phyloP scores from a whole-genome alignment of 1,140 invertebrate species.

The Acromyrmex echinatior region DNA sequence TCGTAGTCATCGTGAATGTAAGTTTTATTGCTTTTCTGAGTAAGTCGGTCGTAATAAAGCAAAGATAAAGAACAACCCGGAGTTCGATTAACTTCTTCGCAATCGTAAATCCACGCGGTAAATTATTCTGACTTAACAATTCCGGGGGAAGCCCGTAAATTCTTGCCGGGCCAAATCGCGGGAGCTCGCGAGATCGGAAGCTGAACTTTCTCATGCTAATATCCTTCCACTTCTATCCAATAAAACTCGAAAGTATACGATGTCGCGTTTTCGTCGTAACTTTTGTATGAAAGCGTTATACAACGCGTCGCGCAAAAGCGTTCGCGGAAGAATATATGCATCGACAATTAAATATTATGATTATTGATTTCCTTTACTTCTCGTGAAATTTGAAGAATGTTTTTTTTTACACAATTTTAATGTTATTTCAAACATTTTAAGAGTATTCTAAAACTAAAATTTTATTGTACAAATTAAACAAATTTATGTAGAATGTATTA shows the following conservation, averaged over 20 bases:
- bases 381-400: neutral
- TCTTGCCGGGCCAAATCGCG: slow-evolving; percentile 37
- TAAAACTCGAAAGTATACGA: slow-evolving; percentile 58
- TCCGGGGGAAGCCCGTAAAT: slow-evolving; percentile 50
- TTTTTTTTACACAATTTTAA: too few species aligned
- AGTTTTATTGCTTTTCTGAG: slow-evolving; percentile 27
- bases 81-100: slow-evolving; percentile 62
- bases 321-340: neutral
- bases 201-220: slow-evolving; percentile 59
- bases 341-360: neutral
- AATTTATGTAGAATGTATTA: too few species aligned
- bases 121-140: slow-evolving; percentile 61
- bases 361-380: neutral
- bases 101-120: slow-evolving; percentile 61
- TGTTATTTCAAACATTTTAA: too few species aligned
- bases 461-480: too few species aligned
- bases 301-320: neutral
- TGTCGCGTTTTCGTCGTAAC: slow-evolving; percentile 1
- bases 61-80: slow-evolving; percentile 53
- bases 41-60: slow-evolving; percentile 42
- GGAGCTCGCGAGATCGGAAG: slow-evolving; percentile 40
- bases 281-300: slow-evolving; percentile 36
- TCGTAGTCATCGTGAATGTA: slow-evolving; percentile 25
- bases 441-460: too few species aligned
- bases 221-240: slow-evolving; percentile 50